Conservation (phyloP, 1,140 invertebrate species). For the Periplaneta americana region DNA sequence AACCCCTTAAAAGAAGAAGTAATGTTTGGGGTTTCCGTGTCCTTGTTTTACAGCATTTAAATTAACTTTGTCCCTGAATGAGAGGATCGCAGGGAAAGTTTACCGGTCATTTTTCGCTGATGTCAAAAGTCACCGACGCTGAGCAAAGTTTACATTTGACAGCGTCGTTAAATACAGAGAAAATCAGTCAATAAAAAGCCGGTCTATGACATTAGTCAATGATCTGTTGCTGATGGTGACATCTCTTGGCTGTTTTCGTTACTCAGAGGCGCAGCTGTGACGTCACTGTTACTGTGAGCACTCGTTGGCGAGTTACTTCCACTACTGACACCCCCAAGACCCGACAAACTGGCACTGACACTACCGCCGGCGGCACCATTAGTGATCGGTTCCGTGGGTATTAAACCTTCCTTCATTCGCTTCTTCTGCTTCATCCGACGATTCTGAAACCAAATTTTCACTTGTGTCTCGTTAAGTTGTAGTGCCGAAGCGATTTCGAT, state of each 20-base stretch:
- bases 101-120: no score
- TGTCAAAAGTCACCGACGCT: no score
- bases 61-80: no score
- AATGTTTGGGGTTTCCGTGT: no score
- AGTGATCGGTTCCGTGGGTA: constrained; percentile 50
- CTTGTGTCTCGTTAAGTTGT: constrained; percentile 95
- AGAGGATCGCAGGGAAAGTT: no score
- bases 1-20: no score
- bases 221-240: constrained; percentile 2
- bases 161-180: no score
- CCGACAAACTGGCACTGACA: not conserved
- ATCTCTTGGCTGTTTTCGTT: constrained; percentile 36
- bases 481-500: constrained; percentile 97
- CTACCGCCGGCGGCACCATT: not conserved
- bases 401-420: constrained; percentile 83
- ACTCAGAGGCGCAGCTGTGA: constrained; percentile 19
- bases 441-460: constrained; percentile 92
- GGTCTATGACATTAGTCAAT: not conserved
- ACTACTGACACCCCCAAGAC: constrained; percentile 33
- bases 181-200: no score
- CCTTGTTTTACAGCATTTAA: no score
- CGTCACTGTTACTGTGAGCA: constrained; percentile 15
- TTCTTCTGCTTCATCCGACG: constrained; percentile 92
- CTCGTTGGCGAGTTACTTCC: constrained; percentile 44
- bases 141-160: no score